Evolutionary conservation across 35 echinoderm and acorn worm genomes (phyloP), one percentile per base, ranked within the genome.

Genomic region (Amphiura filiformis): DNA sequence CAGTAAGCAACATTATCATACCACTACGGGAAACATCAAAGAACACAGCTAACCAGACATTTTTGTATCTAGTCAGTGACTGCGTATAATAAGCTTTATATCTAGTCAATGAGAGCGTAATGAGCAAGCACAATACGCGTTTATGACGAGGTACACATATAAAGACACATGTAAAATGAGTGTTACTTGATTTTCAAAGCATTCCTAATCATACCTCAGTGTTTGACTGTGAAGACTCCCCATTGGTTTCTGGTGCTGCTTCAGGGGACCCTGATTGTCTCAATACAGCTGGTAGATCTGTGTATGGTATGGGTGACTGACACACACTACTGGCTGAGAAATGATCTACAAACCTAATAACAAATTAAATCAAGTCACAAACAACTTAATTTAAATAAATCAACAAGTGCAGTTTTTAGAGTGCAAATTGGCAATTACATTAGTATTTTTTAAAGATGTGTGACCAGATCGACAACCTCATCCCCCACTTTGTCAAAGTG

Each of bases 241-340:
- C n/a, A n/a, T n/a, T n/a, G 34, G 65, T 70, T 34, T 78, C 81
- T 78, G 57, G 0, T 49, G 49, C 23, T n/a, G 38, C 13, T 76
- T 26, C 75, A 76, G 35, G 13, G 40, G 79, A 35, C 39, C 90
- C 30, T 35, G 84, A 37, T 77, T 89, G 79, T 75, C 83, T 77
- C 5, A 97, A 82, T 34, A 92, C 42, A 39, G 36, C 57, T 32
- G 76, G 38, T 3, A 97, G 41, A 79, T 97, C 92, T 22, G 3
- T 56, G 17, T 80, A 0, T 31, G 86, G 89, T 23, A 97, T 81
- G 7, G 82, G 65, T 0, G 61, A 78, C 12, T 91, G 78, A 34
- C 88, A 44, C 0, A 91, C 86, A 92, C 83, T 94, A 75, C 91
- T 97, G 17, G 80, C 95, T 22, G 86, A 39, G 56, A 97, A 32